Conservation (phyloP, 2,888 invertebrate species). For the Miltochrista miniata region DNA sequence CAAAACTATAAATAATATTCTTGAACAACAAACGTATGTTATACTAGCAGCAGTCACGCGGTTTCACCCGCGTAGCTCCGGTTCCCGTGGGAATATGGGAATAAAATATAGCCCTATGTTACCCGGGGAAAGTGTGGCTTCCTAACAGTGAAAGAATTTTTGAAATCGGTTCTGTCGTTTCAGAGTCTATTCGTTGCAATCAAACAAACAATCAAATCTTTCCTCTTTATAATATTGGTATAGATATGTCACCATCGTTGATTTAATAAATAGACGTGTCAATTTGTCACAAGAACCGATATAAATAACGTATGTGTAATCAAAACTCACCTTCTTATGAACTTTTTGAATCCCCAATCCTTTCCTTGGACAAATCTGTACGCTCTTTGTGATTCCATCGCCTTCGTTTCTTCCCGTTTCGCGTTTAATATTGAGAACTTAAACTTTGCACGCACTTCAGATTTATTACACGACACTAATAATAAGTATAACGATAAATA, state of each 20-base stretch:
- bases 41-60: too few species aligned
- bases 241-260: too few species aligned
- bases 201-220: too few species aligned
- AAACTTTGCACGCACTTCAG: constrained; percentile 99
- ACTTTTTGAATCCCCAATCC: constrained; percentile 99
- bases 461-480: constrained; percentile 99
- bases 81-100: too few species aligned
- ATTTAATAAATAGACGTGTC: background rate
- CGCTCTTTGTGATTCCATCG: constrained; percentile 98
- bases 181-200: too few species aligned
- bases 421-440: constrained; percentile 99
- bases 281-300: background rate
- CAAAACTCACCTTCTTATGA: constrained; percentile 89
- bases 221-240: too few species aligned
- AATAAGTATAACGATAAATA: constrained; percentile 99
- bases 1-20: background rate
- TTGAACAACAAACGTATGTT: background rate
- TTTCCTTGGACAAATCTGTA: constrained; percentile 99
- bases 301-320: background rate
- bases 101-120: too few species aligned
- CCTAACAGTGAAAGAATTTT: too few species aligned
- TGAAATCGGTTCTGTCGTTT: too few species aligned
- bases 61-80: too few species aligned
- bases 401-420: constrained; percentile 99
- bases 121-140: too few species aligned